phyloP scores from a whole-genome alignment of 2,888 invertebrate species.

The Pyrgus malvae region DNA sequence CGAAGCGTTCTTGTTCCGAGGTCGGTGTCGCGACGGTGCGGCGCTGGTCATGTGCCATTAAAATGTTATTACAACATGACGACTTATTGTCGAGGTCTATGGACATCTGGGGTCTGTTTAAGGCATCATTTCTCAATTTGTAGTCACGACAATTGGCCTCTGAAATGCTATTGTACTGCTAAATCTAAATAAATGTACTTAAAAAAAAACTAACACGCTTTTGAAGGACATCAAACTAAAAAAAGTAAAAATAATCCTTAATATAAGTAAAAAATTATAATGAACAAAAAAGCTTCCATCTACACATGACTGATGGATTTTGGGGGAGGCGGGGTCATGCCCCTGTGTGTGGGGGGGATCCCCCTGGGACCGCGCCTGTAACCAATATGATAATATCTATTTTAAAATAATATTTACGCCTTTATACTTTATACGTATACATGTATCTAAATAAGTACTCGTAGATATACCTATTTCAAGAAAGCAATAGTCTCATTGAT shows the following conservation, averaged over 20 bases:
- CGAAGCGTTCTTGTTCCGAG: constrained; percentile 25
- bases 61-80: constrained; percentile 36
- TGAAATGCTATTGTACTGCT: neutral
- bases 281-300: too few species aligned
- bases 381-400: too few species aligned
- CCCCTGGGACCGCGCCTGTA: too few species aligned
- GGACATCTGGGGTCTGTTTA: constrained; percentile 35
- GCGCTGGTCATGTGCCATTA: constrained; percentile 32
- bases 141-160: constrained; percentile 9
- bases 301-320: neutral
- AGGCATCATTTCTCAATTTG: constrained; percentile 20
- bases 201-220: neutral
- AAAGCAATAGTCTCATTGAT: neutral
- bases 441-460: too few species aligned
- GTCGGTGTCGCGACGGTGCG: constrained; percentile 17
- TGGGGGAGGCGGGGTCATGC: too few species aligned
- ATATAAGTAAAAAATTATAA: too few species aligned
- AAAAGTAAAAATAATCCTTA: too few species aligned
- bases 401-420: too few species aligned
- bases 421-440: too few species aligned
- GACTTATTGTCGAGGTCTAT: constrained; percentile 34
- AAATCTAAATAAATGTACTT: neutral
- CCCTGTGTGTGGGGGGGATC: too few species aligned
- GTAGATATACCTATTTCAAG: neutral
- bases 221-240: neutral